A percentile compares a stretch with the other conserved stretches of the same genome.
Evolutionary conservation across 2,113 vertebrate genomes (phyloP).

Genomic region (Sardina pilchardus): DNA sequence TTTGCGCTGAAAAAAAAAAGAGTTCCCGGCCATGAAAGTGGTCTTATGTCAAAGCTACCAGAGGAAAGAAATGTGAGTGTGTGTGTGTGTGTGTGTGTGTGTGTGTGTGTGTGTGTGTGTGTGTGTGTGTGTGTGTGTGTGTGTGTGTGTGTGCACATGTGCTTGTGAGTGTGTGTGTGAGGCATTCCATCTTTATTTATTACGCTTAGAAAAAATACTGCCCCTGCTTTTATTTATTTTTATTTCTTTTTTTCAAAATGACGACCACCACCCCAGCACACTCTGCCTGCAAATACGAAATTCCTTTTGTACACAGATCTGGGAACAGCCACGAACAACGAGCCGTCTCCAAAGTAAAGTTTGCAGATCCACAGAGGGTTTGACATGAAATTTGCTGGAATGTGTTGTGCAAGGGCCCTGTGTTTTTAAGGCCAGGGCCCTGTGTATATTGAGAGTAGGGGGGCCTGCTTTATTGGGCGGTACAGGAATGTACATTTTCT

Average conservation of each 20-base stretch:
- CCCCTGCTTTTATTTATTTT: neutral
- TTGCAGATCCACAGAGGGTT: slow-evolving; percentile 48
- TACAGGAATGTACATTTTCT: slow-evolving; percentile 46
- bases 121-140: neutral
- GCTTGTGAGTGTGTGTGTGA: neutral
- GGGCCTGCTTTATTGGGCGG: slow-evolving; percentile 30
- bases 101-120: neutral
- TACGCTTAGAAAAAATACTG: slow-evolving; percentile 40
- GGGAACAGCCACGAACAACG: slow-evolving; percentile 23
- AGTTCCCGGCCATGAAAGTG: slow-evolving; percentile 8
- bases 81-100: neutral
- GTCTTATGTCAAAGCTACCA: neutral
- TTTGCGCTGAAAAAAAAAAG: slow-evolving; percentile 28
- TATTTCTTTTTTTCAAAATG: slow-evolving; percentile 28
- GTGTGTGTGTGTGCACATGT: neutral
- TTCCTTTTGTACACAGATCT: slow-evolving; percentile 26
- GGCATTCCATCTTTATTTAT: slow-evolving; percentile 45
- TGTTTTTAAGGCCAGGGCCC: slow-evolving; percentile 25
- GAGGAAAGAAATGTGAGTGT: neutral
- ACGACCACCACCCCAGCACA: slow-evolving; percentile 35
- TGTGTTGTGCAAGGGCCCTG: slow-evolving; percentile 23
- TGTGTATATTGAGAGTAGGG: slow-evolving; percentile 32
- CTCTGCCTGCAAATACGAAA: slow-evolving; percentile 31
- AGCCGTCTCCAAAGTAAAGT: slow-evolving; percentile 55
- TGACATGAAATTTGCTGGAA: slow-evolving; percentile 36